Conservation (phyloP, 1,140 invertebrate species). For the Microvelia longipes region DNA sequence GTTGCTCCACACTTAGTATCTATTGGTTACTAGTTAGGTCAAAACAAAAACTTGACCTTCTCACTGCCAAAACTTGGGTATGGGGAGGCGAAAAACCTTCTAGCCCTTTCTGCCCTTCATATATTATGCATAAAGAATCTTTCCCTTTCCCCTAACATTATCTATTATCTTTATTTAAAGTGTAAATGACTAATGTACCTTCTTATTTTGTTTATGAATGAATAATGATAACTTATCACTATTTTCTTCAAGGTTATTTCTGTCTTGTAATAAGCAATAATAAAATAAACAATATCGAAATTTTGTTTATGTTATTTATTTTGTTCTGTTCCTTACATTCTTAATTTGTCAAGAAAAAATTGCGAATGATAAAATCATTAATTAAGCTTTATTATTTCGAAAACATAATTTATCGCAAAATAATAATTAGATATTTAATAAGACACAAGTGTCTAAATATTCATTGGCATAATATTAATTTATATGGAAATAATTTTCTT, state of each 20-base stretch:
- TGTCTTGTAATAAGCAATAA: background rate
- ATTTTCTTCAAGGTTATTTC: background rate
- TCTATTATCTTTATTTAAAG: background rate
- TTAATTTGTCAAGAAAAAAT: no score
- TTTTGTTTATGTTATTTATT: background rate
- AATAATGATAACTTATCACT: background rate
- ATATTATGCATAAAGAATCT: background rate
- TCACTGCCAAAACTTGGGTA: background rate
- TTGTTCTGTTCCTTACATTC: no score
- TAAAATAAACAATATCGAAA: background rate
- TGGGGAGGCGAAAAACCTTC: background rate
- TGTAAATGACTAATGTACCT: no score
- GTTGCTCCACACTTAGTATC: background rate
- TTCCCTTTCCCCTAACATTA: background rate
- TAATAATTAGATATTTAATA: background rate
- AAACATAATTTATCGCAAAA: background rate
- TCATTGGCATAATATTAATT: background rate
- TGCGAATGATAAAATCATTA: background rate
- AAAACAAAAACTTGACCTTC: conserved; percentile 6
- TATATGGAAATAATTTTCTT: background rate
- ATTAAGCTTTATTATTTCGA: background rate
- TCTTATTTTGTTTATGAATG: background rate
- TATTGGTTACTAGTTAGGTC: background rate
- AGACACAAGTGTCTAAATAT: background rate
- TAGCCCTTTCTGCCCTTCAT: background rate